phyloP scores from a whole-genome alignment of 1,140 invertebrate species.

The Zaprionus kolodkinae region DNA sequence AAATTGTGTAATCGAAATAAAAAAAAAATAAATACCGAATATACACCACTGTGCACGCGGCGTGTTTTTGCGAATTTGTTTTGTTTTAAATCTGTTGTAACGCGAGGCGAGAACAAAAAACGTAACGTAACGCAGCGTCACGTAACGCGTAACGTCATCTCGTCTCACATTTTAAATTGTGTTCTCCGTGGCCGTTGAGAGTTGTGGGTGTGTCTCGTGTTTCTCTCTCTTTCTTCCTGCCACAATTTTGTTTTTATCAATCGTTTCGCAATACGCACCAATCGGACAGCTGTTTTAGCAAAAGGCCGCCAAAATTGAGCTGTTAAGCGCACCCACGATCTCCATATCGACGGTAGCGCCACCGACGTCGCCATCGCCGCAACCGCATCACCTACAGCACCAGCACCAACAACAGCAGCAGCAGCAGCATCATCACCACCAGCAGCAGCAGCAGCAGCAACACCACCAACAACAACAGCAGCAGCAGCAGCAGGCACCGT shows the following conservation, averaged over 20 bases:
- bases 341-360: slow-evolving; percentile 80
- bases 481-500: slow-evolving; percentile 20
- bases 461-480: slow-evolving; percentile 38
- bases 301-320: slow-evolving; percentile 84
- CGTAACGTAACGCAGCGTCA: slow-evolving; percentile 3
- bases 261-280: slow-evolving; percentile 75
- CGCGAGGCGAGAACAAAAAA: slow-evolving; percentile 20
- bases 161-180: slow-evolving; percentile 44
- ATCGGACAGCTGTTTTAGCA: slow-evolving; percentile 64
- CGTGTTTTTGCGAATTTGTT: slow-evolving; percentile 11
- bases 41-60: slow-evolving; percentile 27
- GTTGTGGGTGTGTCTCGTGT: slow-evolving; percentile 3
- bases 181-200: slow-evolving; percentile 18
- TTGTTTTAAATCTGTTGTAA: slow-evolving; percentile 14
- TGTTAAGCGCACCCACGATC: slow-evolving; percentile 80
- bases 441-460: slow-evolving; percentile 12
- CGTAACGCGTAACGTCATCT: not conserved
- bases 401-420: slow-evolving; percentile 37
- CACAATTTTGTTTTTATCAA: slow-evolving; percentile 1
- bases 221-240: not conserved
- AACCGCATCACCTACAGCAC: slow-evolving; percentile 31
- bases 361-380: slow-evolving; percentile 55
- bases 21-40: not conserved
- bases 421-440: slow-evolving; percentile 32
- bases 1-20: slow-evolving; percentile 22